Percentiles rank a stretch among this genome's conserved stretches.
phyloP scores from a whole-genome alignment of 2,888 invertebrate species.

The Morpho achilles region DNA sequence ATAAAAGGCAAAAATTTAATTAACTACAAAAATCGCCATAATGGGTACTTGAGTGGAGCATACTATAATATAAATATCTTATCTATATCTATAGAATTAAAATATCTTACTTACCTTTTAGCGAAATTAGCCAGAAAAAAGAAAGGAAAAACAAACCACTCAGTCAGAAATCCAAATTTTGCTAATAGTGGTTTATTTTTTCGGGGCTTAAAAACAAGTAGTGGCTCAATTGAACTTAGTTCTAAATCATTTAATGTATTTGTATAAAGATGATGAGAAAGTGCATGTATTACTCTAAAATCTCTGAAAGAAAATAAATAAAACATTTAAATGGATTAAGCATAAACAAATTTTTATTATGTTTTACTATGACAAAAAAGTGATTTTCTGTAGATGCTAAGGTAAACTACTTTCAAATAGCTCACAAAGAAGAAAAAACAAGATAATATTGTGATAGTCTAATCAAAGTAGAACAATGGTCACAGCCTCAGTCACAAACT shows the following conservation, averaged over 20 bases:
- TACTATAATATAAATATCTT: too few relatives aligned
- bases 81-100: background rate
- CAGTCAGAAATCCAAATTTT: slow-evolving; percentile 72
- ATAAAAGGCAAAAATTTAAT: too few relatives aligned
- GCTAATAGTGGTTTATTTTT: slow-evolving; percentile 68
- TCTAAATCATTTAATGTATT: slow-evolving; percentile 89
- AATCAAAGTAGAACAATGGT: too few relatives aligned
- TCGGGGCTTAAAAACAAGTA: slow-evolving; percentile 83
- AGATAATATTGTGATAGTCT: too few relatives aligned
- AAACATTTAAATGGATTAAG: background rate
- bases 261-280: slow-evolving; percentile 89
- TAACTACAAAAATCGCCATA: too few relatives aligned
- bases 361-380: too few relatives aligned
- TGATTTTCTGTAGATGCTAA: too few relatives aligned
- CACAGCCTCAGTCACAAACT: too few relatives aligned
- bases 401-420: too few relatives aligned
- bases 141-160: slow-evolving; percentile 54
- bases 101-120: slow-evolving; percentile 53
- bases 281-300: slow-evolving; percentile 87
- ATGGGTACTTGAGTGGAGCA: too few relatives aligned
- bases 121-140: slow-evolving; percentile 53
- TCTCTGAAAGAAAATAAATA: slow-evolving; percentile 64
- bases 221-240: slow-evolving; percentile 83
- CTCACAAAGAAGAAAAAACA: too few relatives aligned
- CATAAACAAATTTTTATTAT: background rate